Base-by-base conservation (phyloP, 2,113 vertebrate species). In the Phrynosoma blainvillii region DNA sequence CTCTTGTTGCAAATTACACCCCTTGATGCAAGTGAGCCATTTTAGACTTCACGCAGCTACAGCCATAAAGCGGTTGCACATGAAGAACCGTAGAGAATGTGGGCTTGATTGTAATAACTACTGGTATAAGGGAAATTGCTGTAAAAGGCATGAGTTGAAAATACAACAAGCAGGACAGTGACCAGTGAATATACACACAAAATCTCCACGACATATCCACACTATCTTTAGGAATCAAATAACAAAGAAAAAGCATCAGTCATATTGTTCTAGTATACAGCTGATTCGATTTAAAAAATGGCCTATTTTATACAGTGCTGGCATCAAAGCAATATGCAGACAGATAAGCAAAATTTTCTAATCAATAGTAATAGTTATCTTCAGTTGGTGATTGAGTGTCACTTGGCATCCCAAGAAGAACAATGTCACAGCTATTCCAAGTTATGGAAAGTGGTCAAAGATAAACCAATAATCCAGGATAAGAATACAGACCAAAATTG, bases 361-460 rank as follows among this genome's bases (percentile, higher is more conserved):
- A 62, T 82, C 32, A 47, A 77, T 23, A 2, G 9, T 65, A 40
- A 12, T 42, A 23, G 56, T 27, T 27, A 65, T 40, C 40, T 30
- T 32, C 66, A 65, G 20, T 77, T 85, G 25, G 14, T 30, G 25
- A n/a, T 16, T 75, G 70, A 71, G 20, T 85, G 12, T 36, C 73
- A 62, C 32, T 85, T 27, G 11, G 32, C 20, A 85, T 62, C 71
- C 42, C 25, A 36, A 74, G 27, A 82, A 74, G 27, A 82, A 65
- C 52, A 74, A 23, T 47, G 54, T 62, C 54, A 47, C 59, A 65
- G 47, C 70, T 87, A 82, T 87, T 87, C 68, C 68, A 87, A 74
- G 18, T 62, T 81, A 59, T 5, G 36, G 79, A 74, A 65, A 65
- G 65, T 82, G 80, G 27, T 27, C 18, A 14, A 32, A 78, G 42